These are phyloP conservation scores for Vanacampus margaritifer DNA, from an alignment of 2,113 vertebrate species.

Conservation along the genomic window DNA sequence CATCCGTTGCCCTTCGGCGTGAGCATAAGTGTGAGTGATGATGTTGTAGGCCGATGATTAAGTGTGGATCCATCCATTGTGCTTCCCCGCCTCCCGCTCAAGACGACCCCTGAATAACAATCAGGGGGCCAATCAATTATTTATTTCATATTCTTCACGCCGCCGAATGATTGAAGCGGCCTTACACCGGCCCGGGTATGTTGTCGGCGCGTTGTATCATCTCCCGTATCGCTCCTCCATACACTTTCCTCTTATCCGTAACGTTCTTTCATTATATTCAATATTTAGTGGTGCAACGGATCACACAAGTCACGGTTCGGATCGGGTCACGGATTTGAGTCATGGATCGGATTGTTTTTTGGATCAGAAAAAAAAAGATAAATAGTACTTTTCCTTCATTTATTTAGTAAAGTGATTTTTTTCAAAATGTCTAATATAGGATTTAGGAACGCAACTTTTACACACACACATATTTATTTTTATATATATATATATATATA, in stretches of 20 bases:
- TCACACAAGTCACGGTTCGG: too few species aligned
- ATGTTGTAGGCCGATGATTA: slow-evolving; percentile 40
- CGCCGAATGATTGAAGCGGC: slow-evolving; percentile 37
- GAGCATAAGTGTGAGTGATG: slow-evolving; percentile 46
- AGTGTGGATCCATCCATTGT: slow-evolving; percentile 32
- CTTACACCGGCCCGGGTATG: neutral
- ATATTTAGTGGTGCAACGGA: too few species aligned
- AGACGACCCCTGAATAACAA: slow-evolving; percentile 53
- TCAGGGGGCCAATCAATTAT: slow-evolving; percentile 45
- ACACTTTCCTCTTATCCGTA: neutral
- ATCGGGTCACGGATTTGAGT: too few species aligned
- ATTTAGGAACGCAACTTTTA: too few species aligned
- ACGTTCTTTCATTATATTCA: too few species aligned
- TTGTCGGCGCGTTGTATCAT: slow-evolving; percentile 28
- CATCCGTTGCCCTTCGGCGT: slow-evolving; percentile 26
- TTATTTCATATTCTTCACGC: slow-evolving; percentile 53
- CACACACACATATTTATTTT: too few species aligned
- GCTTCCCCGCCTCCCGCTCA: slow-evolving; percentile 32
- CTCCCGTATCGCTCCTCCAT: neutral
- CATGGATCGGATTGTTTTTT: too few species aligned
- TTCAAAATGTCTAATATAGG: too few species aligned
- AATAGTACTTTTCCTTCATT: too few species aligned
- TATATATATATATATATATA: too few species aligned
- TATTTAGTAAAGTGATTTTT: too few species aligned
- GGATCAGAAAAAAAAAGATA: too few species aligned